Base-by-base conservation (phyloP, 2,888 invertebrate genomes). In the Morpho helenor region DNA sequence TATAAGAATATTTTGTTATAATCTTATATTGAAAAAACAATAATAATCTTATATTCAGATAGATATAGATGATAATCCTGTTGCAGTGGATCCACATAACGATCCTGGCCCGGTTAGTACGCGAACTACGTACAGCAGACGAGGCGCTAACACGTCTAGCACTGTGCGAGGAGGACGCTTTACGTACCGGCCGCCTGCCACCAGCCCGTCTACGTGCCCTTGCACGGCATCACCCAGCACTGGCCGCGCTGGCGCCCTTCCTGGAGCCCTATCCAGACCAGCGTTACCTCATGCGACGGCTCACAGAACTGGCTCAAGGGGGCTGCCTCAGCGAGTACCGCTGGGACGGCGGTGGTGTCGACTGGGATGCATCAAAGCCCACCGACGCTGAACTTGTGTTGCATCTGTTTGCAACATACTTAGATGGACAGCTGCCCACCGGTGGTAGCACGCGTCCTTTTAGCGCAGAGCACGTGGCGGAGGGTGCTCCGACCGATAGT, bases 381-480 rank as follows among this genome's bases (percentile, higher is more conserved):
- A 94, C 96, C n/a, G 98, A 98, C 90, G 94, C 96, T 39, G 95
- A 95, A 72, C 94, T 97, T 66, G 89, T 98, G 61, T 95, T 97
- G 92, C 97, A 97, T 79, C 82, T 97, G 68, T 92, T 98, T 66
- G 95, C 95, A 63, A 93, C 95, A 0, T 98, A 98, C 82, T 89
- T 98, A 87, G 98, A 98, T 83, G 94, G 94, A 8, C 94, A 95
- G 75, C 82, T 96, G 59, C 86, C 95, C 82, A 49, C 76, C 65
- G 88, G 78, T 63, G 91, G 68, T 90, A 83, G 76, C 50, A 57
- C 62, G 46, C 64, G 67, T 40, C 61, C 68, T 42, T 76, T 78
- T 62, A 90, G 79, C 60, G 91, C 85, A 66, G 91, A 56, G 53
- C 63, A 69, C 67, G 42, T 71, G 62, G 60, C 61, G 49, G 56